These are phyloP conservation scores for Xenus cinereus DNA, from an alignment of 2,113 vertebrate species.

Conservation along the genomic window DNA sequence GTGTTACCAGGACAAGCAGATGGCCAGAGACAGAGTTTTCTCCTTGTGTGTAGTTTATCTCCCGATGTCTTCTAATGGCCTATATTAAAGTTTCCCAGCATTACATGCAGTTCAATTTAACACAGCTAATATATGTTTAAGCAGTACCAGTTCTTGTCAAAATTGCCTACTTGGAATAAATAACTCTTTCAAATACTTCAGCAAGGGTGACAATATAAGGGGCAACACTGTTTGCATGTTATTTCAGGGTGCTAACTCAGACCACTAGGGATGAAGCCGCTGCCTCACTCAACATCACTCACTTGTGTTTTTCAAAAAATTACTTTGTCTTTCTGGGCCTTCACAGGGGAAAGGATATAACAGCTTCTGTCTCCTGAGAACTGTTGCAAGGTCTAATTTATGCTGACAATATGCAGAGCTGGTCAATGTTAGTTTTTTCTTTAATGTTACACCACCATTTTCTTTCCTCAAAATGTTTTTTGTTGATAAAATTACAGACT, in stretches of 20 bases:
- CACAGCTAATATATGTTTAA: slow-evolving; percentile 14
- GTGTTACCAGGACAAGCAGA: slow-evolving; percentile 59
- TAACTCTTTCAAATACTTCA: not conserved
- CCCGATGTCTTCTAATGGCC: slow-evolving; percentile 18
- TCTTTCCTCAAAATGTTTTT: not conserved
- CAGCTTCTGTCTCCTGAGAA: not conserved
- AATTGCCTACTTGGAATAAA: slow-evolving; percentile 5
- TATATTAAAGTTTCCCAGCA: slow-evolving; percentile 37
- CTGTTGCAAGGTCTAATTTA: not conserved
- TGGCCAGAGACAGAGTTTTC: slow-evolving; percentile 49
- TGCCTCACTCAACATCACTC: not conserved
- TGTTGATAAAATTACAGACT: not conserved
- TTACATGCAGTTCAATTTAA: slow-evolving; percentile 23
- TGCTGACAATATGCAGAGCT: not conserved
- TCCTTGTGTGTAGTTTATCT: slow-evolving; percentile 54
- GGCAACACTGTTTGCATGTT: not conserved
- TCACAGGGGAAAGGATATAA: not conserved
- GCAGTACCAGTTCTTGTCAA: not conserved
- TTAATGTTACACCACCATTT: not conserved
- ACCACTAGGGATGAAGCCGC: not conserved
- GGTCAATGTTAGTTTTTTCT: not conserved
- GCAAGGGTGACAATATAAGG: not conserved
- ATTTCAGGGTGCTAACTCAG: not conserved
- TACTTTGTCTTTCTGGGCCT: not conserved
- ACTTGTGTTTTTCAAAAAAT: not conserved